Evolutionary conservation across 2,113 vertebrate genomes (phyloP).

Genomic region (Aegithalos caudatus): DNA sequence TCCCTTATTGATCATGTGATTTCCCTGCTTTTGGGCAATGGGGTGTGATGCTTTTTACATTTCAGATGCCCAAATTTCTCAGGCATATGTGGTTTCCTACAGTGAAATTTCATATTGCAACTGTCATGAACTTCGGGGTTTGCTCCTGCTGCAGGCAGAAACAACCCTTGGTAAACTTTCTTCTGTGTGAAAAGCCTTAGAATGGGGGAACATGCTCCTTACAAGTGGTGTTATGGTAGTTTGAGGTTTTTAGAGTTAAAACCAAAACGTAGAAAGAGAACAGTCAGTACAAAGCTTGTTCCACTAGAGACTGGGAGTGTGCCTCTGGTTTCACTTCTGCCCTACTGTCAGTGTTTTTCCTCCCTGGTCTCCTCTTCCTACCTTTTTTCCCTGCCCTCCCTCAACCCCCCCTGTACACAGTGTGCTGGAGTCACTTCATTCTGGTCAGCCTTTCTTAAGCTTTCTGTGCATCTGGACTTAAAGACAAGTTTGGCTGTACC

Average conservation of each 20-base stretch:
- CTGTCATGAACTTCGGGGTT: background rate
- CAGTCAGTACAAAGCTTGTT: background rate
- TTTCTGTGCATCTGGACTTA: background rate
- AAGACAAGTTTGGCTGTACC: background rate
- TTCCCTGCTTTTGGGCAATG: background rate
- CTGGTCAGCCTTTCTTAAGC: background rate
- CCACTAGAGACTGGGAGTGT: background rate
- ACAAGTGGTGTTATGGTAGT: background rate
- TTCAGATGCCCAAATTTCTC: background rate
- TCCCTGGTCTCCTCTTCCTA: background rate
- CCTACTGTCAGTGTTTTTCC: background rate
- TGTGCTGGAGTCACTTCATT: background rate
- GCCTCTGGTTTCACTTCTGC: background rate
- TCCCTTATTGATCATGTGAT: background rate
- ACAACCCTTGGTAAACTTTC: background rate
- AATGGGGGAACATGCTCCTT: background rate
- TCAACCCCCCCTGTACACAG: background rate
- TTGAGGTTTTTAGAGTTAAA: background rate
- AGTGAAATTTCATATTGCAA: background rate
- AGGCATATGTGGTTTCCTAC: background rate
- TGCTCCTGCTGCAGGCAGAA: background rate
- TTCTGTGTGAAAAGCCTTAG: background rate
- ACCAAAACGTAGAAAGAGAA: background rate
- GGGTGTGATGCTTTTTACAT: background rate
- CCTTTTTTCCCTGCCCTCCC: background rate